Evolutionary conservation across 2,113 vertebrate species (phyloP).

Genomic region (Urocitellus parryii): DNA sequence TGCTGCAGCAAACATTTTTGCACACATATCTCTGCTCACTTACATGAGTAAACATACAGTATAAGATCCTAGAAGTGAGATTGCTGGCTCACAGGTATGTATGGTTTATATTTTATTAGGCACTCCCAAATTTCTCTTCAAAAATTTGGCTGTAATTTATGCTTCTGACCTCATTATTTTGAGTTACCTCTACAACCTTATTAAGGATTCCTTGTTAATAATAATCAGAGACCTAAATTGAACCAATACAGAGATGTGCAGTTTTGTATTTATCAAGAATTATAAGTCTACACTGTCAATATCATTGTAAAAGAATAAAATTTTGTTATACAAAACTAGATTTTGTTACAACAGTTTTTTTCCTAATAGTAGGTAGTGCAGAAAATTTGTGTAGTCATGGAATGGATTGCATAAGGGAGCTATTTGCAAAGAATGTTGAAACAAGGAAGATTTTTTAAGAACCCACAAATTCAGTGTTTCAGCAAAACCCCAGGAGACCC

Average conservation of each 20-base stretch:
- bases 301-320: background rate
- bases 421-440: background rate
- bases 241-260: background rate
- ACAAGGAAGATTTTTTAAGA: background rate
- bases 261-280: background rate
- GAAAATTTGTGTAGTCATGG: background rate
- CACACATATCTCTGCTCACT: background rate
- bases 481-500: background rate
- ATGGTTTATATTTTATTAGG: background rate
- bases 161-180: background rate
- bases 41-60: background rate
- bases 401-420: background rate
- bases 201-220: background rate
- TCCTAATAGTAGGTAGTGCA: background rate
- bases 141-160: background rate
- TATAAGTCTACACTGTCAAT: background rate
- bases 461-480: background rate
- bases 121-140: background rate
- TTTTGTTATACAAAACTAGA: background rate
- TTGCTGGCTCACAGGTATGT: background rate
- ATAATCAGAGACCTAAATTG: background rate
- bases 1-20: background rate
- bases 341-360: background rate
- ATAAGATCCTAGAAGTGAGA: background rate
- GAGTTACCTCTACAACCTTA: background rate